Evolutionary conservation across 2,888 invertebrate species (phyloP), one percentile per base, ranked within the genome.

Genomic region (Stenurella melanura): DNA sequence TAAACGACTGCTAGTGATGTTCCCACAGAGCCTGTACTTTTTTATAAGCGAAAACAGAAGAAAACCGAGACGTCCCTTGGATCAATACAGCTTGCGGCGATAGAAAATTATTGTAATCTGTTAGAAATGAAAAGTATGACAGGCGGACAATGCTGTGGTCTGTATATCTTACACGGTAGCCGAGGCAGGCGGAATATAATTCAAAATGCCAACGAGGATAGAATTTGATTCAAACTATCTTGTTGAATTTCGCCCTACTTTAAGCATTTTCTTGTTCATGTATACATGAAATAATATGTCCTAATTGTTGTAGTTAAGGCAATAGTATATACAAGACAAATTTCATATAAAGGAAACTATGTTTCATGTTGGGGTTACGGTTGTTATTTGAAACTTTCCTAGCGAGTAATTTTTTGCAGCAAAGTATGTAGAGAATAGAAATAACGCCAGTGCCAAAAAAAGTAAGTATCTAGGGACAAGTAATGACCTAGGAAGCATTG

Each of bases 61-160:
- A 15, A 66, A 68, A 30, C 67, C 54, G 19, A 54, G 50, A 56
- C 54, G n/a, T 54, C 50, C 9, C 50, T 56, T 30, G 67, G 67
- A 68, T 68, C 56, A 21, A 68, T 68, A 19, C 56, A 68, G 67
- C 26, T 56, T 68, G 54, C 42, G 67, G 50, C 66, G 61, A 50
- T 67, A 21, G 66, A 67, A 67, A 67, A 67, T 68, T 56, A 56
- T 68, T 68, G 67, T 68, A 68, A 68, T 68, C 21, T 10, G 56
- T 68, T 68, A 68, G 17, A 7, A 34, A 30, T 30, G 56, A 30
- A 68, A 56, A 26, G 54, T 66, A 66, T 54, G 67, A 68, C 67
- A 68, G 56, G 67, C 56, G 67, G 67, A 68, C 67, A 68, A 68
- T 54, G 67, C 56, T n/a, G 9, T 17, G 67, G 67, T 56, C 21